phyloP scores from a whole-genome alignment of 2,797 vertebrate species.

The Propithecus perrieri region DNA sequence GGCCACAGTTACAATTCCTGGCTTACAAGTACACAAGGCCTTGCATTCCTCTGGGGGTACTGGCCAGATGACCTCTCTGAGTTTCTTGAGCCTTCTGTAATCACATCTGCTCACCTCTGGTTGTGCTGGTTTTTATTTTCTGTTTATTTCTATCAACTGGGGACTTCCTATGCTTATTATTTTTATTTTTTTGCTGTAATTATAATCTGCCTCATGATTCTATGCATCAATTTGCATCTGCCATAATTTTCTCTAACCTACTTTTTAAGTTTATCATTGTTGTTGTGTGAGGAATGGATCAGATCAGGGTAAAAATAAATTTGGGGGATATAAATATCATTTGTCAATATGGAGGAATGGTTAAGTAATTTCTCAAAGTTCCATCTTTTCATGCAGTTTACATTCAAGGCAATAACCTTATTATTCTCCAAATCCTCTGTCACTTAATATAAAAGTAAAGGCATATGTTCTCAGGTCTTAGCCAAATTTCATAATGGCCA shows the following conservation, averaged over 20 bases:
- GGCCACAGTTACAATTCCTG: not conserved
- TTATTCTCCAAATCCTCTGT: not conserved
- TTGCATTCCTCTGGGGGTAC: not conserved
- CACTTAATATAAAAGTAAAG: not conserved
- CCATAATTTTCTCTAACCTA: not conserved
- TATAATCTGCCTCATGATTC: not conserved
- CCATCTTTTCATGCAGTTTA: not conserved
- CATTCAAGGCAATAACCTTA: not conserved
- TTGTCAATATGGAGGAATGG: not conserved
- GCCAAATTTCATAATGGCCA: conserved; percentile 38
- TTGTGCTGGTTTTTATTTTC: not conserved
- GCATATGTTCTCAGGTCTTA: not conserved
- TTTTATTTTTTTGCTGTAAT: not conserved
- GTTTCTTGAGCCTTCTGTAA: not conserved
- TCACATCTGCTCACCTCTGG: fast-evolving
- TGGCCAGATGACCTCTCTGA: no score
- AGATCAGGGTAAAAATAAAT: not conserved
- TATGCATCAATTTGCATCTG: not conserved
- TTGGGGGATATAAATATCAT: not conserved
- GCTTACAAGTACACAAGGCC: no score
- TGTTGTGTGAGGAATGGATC: not conserved
- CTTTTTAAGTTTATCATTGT: not conserved
- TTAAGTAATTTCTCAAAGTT: conserved; percentile 3
- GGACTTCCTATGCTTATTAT: not conserved
- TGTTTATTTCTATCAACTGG: not conserved